Evolutionary conservation across 1,140 invertebrate species (phyloP).

Genomic region (Cydia strobilella): DNA sequence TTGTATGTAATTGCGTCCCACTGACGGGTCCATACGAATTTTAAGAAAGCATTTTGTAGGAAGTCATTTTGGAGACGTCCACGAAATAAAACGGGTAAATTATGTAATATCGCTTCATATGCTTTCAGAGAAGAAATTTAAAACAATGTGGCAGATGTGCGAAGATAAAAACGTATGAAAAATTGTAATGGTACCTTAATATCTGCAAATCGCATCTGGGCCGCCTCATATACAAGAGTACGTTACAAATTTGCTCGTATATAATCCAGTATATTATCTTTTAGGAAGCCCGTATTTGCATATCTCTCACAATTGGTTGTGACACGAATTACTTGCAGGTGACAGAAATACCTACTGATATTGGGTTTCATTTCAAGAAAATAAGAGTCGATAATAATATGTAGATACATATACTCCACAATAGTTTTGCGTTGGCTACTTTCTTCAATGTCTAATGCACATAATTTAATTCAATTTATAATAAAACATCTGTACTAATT

Average conservation of each 20-base stretch:
- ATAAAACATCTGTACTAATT: too few species aligned
- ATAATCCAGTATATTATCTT: neutral
- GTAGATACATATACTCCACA: too few species aligned
- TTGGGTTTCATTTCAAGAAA: neutral
- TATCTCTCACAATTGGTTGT: neutral
- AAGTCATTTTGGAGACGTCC: slow-evolving; percentile 23
- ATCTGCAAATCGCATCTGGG: slow-evolving; percentile 27
- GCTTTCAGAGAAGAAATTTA: slow-evolving; percentile 28
- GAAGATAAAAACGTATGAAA: slow-evolving; percentile 27
- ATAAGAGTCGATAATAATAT: too few species aligned
- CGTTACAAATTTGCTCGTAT: neutral
- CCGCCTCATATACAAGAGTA: neutral
- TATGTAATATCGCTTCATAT: slow-evolving; percentile 22
- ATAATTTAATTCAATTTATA: too few species aligned
- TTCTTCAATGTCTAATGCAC: too few species aligned
- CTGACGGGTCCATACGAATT: slow-evolving; percentile 27
- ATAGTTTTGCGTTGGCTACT: neutral
- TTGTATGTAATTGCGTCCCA: slow-evolving; percentile 44
- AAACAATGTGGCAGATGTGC: slow-evolving; percentile 29
- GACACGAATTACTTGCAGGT: neutral
- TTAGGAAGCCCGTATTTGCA: slow-evolving; percentile 10
- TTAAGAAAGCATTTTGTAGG: slow-evolving; percentile 24
- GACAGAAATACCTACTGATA: neutral
- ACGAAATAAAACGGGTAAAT: slow-evolving; percentile 22
- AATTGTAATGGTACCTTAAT: slow-evolving; percentile 25